Evolutionary conservation across 2,797 vertebrate species (phyloP), one percentile per base, ranked within the genome.

Genomic region (Menidia menidia): DNA sequence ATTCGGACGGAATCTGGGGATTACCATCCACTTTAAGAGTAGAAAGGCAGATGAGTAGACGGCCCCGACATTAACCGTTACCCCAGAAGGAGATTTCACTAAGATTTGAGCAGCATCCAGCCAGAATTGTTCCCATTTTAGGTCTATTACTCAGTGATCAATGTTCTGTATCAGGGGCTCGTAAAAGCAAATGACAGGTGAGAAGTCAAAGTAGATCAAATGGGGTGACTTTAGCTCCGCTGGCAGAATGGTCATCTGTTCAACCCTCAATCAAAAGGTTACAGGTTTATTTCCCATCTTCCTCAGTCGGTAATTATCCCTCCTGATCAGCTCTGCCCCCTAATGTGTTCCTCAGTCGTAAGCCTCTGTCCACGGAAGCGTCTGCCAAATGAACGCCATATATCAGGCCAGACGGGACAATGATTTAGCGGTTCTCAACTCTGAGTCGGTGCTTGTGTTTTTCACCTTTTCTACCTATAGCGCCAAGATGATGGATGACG

Each of bases 391-490:
- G 3, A 60, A 45, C 1, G 43, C n/a, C n/a, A 52, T 52, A 25
- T 52, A 31, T 52, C 31, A 32, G 42, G 32, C 6, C n/a, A 6
- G 12, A 45, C 14, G 16, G 4, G 16, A 54, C 48, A 35, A 45
- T 0, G 32, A 53, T 43, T 60, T 25, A 7, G 16, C 19, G 73
- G 51, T 56, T 61, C 44, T 58, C 50, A 52, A 41, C 45, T 75
- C 4, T 30, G 16, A 71, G 48, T 16, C 12, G 14, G 19, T 41
- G 31, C 64, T n/a, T 55, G n/a, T 47, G 63, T 68, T 68, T 81
- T 64, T 62, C 60, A 81, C 68, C 57, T 39, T 52, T 52, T 64
- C 53, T 39, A 52, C 73, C 64, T 71, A 51, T 59, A 62, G 68
- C 45, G 12, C 1, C 6, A 4, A 5, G 9, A 9, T 47, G 71